Conservation (phyloP, 2,113 vertebrate genomes). For the Poecilia latipinna region DNA sequence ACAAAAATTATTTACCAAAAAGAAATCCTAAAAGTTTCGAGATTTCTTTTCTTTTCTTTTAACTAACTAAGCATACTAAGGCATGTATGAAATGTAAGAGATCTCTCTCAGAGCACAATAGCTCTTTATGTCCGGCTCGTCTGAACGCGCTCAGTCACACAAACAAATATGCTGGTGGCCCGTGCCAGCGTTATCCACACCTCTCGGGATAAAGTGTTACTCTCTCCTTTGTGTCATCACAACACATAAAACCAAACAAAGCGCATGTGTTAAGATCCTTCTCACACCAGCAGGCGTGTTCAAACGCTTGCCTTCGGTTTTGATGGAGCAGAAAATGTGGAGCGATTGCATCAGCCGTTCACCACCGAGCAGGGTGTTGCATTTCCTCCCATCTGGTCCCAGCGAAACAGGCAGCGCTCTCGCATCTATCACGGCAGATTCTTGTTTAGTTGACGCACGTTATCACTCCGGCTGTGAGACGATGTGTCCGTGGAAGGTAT, state of each 20-base stretch:
- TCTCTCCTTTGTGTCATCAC: not conserved
- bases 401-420: slow-evolving; percentile 45
- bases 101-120: not conserved
- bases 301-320: slow-evolving; percentile 37
- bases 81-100: not conserved
- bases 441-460: slow-evolving; percentile 16
- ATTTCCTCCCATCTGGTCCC: slow-evolving; percentile 62
- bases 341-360: slow-evolving; percentile 57
- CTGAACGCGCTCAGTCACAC: not conserved
- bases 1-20: too few relatives aligned
- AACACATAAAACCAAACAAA: slow-evolving; percentile 13
- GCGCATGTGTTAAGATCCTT: slow-evolving; percentile 22
- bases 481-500: slow-evolving; percentile 20
- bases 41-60: not conserved
- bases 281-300: slow-evolving; percentile 41
- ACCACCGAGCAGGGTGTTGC: slow-evolving; percentile 50
- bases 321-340: slow-evolving; percentile 57
- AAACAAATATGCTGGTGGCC: not conserved
- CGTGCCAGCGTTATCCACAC: not conserved
- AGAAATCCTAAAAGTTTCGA: not conserved
- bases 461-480: slow-evolving; percentile 47
- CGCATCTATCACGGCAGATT: slow-evolving; percentile 46
- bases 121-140: not conserved
- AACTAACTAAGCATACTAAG: not conserved
- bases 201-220: not conserved